Base-by-base conservation (phyloP, 2,113 vertebrate genomes). In the Elephantulus edwardii region DNA sequence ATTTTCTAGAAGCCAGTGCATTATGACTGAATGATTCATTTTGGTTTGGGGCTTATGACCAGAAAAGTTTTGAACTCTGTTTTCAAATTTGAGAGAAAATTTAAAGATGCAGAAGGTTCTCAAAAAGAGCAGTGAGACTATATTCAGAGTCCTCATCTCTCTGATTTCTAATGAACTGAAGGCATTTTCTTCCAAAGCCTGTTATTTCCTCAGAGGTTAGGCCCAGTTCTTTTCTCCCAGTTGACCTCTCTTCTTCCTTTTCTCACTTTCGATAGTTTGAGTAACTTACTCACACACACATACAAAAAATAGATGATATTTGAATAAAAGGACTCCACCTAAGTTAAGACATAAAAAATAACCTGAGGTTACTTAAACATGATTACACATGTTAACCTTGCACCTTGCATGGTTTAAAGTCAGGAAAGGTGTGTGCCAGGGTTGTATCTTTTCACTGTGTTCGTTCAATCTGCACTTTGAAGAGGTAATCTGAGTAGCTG, bases 271-370 rank as follows among this genome's bases (percentile, higher is more conserved):
- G 26, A 48, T 86, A 83, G 40, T 8, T 38, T 83, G 54, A 50
- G 66, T 66, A 76, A 83, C 48, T 79, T 92, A 88, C 46, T n/a
- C 40, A 89, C 62, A n/a, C n/a, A n/a, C n/a, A n/a, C n/a, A n/a
- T n/a, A n/a, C n/a, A n/a, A n/a, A n/a, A 77, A 74, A 81, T 62
- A 83, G 20, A 33, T 48, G 83, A 9, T 68, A 13, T 70, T 74
- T 82, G 40, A 88, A 46, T 83, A 83, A 86, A 93, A 88, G 84
- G 56, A 38, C 66, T 91, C 56, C 50, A 91, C 52, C 62, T 78
- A 74, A 40, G n/a, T 66, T 75, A 92, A 83, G 50, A 86, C 8
- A 35, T 44, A 46, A 80, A 78, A 92, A 90, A 44, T 83, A 86
- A 83, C 83, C 46, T 13, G 20, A 74, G 71, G 44, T 88, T 83